Evolutionary conservation across 2,888 invertebrate genomes (phyloP).

Genomic region (Iselma pallidipennis): DNA sequence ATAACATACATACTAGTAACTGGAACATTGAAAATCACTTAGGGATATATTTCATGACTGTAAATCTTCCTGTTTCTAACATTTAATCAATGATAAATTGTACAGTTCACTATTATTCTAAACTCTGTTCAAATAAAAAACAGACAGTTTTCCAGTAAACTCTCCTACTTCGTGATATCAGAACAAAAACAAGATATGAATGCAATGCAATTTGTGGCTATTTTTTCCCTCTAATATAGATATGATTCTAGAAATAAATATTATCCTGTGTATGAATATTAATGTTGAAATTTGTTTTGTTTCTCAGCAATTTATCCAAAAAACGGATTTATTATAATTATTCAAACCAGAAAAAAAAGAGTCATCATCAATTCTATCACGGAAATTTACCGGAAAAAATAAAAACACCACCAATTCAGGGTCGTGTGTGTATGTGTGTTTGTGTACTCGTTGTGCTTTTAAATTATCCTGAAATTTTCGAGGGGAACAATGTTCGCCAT

Average conservation of each 20-base stretch:
- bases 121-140: neutral
- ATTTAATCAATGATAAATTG: slow-evolving; percentile 1
- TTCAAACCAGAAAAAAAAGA: neutral
- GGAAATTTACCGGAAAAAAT: neutral
- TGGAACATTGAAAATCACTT: neutral
- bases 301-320: neutral
- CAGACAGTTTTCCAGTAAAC: neutral
- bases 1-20: no score
- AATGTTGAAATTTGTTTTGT: neutral
- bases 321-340: neutral
- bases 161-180: no score
- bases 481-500: neutral
- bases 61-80: neutral
- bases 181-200: no score
- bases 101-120: neutral
- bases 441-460: no score
- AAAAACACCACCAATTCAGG: neutral
- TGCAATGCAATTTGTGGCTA: neutral
- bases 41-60: neutral
- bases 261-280: neutral
- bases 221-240: neutral
- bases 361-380: neutral
- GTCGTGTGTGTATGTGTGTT: neutral
- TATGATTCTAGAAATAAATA: neutral
- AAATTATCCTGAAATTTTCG: neutral